Base-by-base conservation (phyloP, 2,113 vertebrate species). In the Prinia subflava region DNA sequence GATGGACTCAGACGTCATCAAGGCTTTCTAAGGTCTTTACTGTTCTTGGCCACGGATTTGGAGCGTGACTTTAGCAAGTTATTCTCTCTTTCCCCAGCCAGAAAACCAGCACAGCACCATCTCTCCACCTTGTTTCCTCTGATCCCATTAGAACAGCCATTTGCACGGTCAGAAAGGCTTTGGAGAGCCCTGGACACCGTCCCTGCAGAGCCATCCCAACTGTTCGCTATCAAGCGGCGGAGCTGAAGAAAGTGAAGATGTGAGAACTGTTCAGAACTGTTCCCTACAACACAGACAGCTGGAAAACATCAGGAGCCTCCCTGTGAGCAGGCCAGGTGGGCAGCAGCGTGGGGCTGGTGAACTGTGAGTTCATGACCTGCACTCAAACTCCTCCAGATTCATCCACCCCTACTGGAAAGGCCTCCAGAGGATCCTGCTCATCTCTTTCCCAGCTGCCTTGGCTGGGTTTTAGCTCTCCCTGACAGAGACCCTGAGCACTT, bases 371-470 rank as follows among this genome's bases (percentile, higher is more conserved):
- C 95, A 91, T 21, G 93, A 96, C 95, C 90, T 81, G 90, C 95
- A 89, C 94, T 94, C 90, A 18, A 76, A 95, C 95, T 94, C 93
- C 95, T 96, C 90, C 94, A 91, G 60, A 86, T 35, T n/a, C 92
- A 96, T 93, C 94, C 93, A 92, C 53, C 90, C 88, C 83, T 81
- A 86, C 81, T 82, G 63, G 10, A 94, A 63, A 46, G n/a, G 89
- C 35, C 96, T 84, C 96, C 19, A 35, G 95, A 88, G 95, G 87
- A 86, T 91, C 73, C 71, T 1, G 33, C 77, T 97, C 93, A 94
- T 91, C 86, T 77, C 65, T 80, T 91, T 87, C 86, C 88, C 94
- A 96, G 94, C 92, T 94, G 93, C 52, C 78, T 92, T 93, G 93
- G 92, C 95, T 90, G 83, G 42, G 19, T 59, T 83, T 74, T 33